A percentile compares a stretch with the other conserved stretches of the same genome.
Evolutionary conservation across 2,113 vertebrate genomes (phyloP).

Genomic region (Percina caprodes): DNA sequence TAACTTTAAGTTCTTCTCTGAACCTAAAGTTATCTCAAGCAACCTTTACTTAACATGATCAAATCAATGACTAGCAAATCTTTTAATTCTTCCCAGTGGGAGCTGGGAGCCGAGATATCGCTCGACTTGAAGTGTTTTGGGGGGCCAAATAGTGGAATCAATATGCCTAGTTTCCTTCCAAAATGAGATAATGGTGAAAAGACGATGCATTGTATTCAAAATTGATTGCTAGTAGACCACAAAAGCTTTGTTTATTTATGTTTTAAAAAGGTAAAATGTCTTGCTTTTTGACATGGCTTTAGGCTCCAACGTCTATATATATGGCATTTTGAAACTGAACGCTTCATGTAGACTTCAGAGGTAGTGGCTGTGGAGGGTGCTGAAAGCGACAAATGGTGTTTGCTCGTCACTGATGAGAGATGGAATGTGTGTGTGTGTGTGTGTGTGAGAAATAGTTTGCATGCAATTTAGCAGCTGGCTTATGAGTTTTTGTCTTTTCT

Average conservation of each 20-base stretch:
- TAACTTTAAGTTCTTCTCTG: not conserved
- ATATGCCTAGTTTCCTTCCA: constrained; percentile 7
- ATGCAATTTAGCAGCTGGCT: constrained; percentile 66
- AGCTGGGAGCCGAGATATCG: constrained; percentile 26
- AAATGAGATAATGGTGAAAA: constrained; percentile 27
- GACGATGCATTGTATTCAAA: not conserved
- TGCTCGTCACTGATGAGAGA: constrained; percentile 58
- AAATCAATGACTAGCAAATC: constrained; percentile 30
- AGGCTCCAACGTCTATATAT: not conserved
- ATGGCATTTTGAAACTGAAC: constrained; percentile 14
- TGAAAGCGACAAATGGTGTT: constrained; percentile 63
- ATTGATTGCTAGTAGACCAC: not conserved
- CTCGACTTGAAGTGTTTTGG: constrained; percentile 16
- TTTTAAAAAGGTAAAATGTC: not conserved
- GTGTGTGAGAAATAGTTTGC: constrained; percentile 47
- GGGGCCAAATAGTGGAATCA: constrained; percentile 29
- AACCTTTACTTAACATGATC: constrained; percentile 4
- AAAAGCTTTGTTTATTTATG: not conserved
- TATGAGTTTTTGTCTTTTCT: constrained; percentile 15
- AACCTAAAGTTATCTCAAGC: not conserved
- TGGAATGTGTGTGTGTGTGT: constrained; percentile 45
- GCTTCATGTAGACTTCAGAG: constrained; percentile 48
- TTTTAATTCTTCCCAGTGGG: constrained; percentile 27
- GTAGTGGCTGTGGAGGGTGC: constrained; percentile 1
- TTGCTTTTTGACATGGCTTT: not conserved